Percentiles rank a stretch among this genome's conserved stretches.
Evolutionary conservation across 2,888 invertebrate species (phyloP).

Genomic region (Amphipyra berbera): DNA sequence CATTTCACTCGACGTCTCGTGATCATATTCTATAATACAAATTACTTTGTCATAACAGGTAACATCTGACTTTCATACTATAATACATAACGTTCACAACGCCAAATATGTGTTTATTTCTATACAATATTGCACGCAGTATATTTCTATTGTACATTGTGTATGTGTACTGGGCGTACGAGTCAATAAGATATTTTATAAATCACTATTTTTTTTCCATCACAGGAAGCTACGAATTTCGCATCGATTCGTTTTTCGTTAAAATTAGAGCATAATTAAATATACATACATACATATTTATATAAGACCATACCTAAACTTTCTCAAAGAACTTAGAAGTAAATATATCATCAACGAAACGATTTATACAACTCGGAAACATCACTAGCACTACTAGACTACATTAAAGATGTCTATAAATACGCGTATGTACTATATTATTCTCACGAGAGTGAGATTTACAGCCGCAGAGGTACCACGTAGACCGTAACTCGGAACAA

Average conservation of each 20-base stretch:
- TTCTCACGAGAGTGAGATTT: conserved; percentile 79
- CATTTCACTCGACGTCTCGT: conserved; percentile 72
- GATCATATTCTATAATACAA: conserved; percentile 84
- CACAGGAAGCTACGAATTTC: conserved; percentile 82
- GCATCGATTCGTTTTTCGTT: conserved; percentile 75
- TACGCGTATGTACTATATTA: conserved; percentile 80
- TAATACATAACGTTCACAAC: conserved; percentile 90
- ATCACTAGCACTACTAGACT: conserved; percentile 87
- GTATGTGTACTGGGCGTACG: conserved; percentile 78
- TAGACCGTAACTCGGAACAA: conserved; percentile 78
- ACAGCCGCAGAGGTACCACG: conserved; percentile 87
- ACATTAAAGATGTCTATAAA: conserved; percentile 80
- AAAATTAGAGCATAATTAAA: conserved; percentile 71
- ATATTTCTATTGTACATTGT: conserved; percentile 83
- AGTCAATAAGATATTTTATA: conserved; percentile 74
- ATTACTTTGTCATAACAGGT: conserved; percentile 90
- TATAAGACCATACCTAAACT: conserved; percentile 71
- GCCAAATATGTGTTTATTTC: conserved; percentile 85
- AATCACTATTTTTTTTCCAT: conserved; percentile 79
- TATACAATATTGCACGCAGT: conserved; percentile 90
- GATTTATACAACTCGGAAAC: conserved; percentile 81
- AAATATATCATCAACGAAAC: conserved; percentile 73
- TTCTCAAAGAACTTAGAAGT: conserved; percentile 74
- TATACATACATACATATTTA: conserved; percentile 75
- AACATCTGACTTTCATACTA: conserved; percentile 89